Percentiles rank a stretch among this genome's conserved stretches.
phyloP scores from a whole-genome alignment of 2,888 invertebrate species.

The Megaustenia siamemsis region DNA sequence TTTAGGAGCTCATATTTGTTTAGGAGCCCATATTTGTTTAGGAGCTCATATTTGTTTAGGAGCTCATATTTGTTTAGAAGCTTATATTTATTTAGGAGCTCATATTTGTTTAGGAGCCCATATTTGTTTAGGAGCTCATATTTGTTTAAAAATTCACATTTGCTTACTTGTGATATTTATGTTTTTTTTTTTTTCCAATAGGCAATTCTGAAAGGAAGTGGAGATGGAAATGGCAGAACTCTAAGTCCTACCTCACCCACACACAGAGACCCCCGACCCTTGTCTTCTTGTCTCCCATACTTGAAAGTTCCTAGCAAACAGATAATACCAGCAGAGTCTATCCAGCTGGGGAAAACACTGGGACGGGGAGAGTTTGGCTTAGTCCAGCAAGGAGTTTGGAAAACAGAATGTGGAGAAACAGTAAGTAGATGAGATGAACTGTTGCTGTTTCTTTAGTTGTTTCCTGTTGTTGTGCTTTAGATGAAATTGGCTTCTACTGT shows the following conservation, averaged over 20 bases:
- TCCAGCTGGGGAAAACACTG: slow-evolving; percentile 94
- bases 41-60: too few species aligned
- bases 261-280: slow-evolving; percentile 61
- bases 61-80: too few species aligned
- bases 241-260: slow-evolving; percentile 69
- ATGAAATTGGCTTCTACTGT: too few species aligned
- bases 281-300: slow-evolving; percentile 55
- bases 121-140: too few species aligned
- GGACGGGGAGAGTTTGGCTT: slow-evolving; percentile 98
- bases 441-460: too few species aligned
- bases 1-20: too few species aligned
- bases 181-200: slow-evolving; percentile 49
- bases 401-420: slow-evolving; percentile 91
- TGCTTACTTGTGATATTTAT: not conserved
- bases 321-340: slow-evolving; percentile 92
- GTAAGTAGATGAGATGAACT: slow-evolving; percentile 82
- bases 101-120: too few species aligned
- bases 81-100: too few species aligned
- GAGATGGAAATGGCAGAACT: slow-evolving; percentile 60
- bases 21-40: too few species aligned
- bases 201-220: slow-evolving; percentile 64
- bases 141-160: too few species aligned
- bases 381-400: slow-evolving; percentile 98
- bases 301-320: slow-evolving; percentile 80
- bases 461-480: too few species aligned